These are phyloP conservation scores for Lasioglossum figueresi DNA, from an alignment of 2,888 invertebrate species.

Conservation along the genomic window DNA sequence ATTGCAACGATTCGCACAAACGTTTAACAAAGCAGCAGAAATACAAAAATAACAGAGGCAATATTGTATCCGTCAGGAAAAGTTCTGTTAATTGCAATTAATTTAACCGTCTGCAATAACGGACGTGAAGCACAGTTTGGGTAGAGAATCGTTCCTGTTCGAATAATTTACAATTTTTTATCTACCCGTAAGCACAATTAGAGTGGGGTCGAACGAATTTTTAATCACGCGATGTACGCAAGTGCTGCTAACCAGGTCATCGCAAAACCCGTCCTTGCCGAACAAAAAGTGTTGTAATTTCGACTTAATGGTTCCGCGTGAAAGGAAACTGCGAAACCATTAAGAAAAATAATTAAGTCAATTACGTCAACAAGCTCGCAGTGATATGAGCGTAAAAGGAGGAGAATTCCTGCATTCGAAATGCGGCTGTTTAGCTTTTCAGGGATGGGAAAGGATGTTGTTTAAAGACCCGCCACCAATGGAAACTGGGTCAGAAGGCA, in stretches of 20 bases:
- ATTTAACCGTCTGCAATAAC: neutral
- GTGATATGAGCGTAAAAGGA: neutral
- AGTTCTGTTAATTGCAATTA: neutral
- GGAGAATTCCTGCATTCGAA: neutral
- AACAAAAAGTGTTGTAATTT: slow-evolving; percentile 3
- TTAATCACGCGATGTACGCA: neutral
- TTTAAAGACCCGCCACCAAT: slow-evolving; percentile 13
- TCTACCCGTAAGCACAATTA: neutral
- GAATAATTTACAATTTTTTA: neutral
- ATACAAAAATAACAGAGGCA: neutral
- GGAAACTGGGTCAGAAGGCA: neutral
- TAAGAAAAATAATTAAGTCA: slow-evolving; percentile 12
- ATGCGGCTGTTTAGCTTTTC: slow-evolving; percentile 9
- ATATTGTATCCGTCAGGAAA: neutral
- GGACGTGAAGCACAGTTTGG: neutral
- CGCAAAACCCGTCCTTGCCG: neutral
- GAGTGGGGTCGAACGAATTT: neutral
- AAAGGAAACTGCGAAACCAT: neutral
- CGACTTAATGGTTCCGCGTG: neutral
- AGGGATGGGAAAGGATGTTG: neutral
- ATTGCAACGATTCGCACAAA: neutral
- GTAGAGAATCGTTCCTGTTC: neutral
- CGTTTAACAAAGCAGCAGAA: neutral
- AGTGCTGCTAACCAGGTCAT: neutral
- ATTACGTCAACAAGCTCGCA: neutral